Evolutionary conservation across 2,888 invertebrate genomes (phyloP), one percentile per base, ranked within the genome.

Genomic region (Eristalis intricaria): DNA sequence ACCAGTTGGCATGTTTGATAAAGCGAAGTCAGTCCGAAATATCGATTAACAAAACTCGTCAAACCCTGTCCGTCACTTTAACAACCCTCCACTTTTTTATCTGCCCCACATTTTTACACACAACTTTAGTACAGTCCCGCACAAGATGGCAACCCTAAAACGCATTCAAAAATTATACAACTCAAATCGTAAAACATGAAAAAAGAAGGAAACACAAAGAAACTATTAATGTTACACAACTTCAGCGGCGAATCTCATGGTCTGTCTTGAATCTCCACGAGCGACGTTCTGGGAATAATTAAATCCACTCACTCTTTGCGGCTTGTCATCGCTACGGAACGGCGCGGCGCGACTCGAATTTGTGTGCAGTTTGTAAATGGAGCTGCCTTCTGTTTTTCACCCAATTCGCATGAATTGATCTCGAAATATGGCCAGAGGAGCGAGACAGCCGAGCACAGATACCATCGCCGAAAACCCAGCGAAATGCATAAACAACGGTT

Each of bases 261-360:
- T 66, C 66, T 66, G 19, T 8, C 40, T 32, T 65, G 58, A 19
- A 19, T 19, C 35, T 23, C 19, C 22, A 56, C 29, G n/a, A n/a
- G n/a, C n/a, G 38, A 26, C 23, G 43, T 66, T 74, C 66, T 15
- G 26, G 23, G 58, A 74, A 80, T 74, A 74, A 80, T 80, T 80
- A 74, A 80, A 74, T 74, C 40, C 68, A 60, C 61, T 38, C 66
- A 13, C 29, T 19, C 50, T 4, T 8, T 7, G 19, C 50, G 19
- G 19, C 19, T n/a, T 19, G 19, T 50, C 19, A 8, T 50, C 19
- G 50, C 19, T 19, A 4, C 15, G n/a, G n/a, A n/a, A n/a, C n/a
- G n/a, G n/a, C n/a, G n/a, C n/a, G n/a, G 50, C 50, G 19, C 8
- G 4, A 11, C 70, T 15, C 19, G 5, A 43, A 70, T 65, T 71